Base-by-base conservation (phyloP, 1,140 invertebrate species). In the Hylaeus volcanicus region DNA sequence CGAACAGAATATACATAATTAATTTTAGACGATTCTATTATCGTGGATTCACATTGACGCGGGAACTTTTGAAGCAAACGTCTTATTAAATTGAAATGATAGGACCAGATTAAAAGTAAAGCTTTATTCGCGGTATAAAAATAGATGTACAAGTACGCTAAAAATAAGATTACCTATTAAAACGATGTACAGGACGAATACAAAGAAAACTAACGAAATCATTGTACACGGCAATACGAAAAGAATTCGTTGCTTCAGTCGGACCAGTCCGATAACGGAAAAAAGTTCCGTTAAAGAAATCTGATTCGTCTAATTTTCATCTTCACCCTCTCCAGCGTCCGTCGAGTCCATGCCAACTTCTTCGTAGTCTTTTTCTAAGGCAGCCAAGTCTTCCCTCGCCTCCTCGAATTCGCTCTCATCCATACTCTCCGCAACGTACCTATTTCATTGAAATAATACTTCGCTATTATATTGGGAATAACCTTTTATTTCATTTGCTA, bases 301-400 rank as follows among this genome's bases (percentile, higher is more conserved):
- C 15, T 3, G 3, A 43, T n/a, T 2, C 12, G 15, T 41, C 74
- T 68, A 87, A 11, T 70, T 43, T 80, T 86, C 85, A 37, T 85
- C 85, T 43, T 77, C 90, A 26, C 82, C 90, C 6, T 89, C 89
- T 11, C 75, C 86, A 26, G 73, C 79, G 48, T 93, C 93, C 45
- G 91, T 88, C 41, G 92, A 88, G 71, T 92, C 91, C 61, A 88
- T 84, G 1, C 84, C 91, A 12, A 92, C 91, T 74, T 92, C 90
- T 56, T 91, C 88, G 63, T 92, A 92, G 75, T 95, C 95, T 84
- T 94, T 95, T 88, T 96, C 86, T 45, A 87, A 69, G 0, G 85
- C 86, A 0, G 86, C 94, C 14, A 95, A 92, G 94, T 98, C 97
- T 92, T 98, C 97, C 75, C 97, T 92, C 55, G 96, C 96, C 88